Percentiles rank a stretch among this genome's conserved stretches.
Conservation (phyloP, 2,113 vertebrate species). For the Eudorcas thomsonii region DNA sequence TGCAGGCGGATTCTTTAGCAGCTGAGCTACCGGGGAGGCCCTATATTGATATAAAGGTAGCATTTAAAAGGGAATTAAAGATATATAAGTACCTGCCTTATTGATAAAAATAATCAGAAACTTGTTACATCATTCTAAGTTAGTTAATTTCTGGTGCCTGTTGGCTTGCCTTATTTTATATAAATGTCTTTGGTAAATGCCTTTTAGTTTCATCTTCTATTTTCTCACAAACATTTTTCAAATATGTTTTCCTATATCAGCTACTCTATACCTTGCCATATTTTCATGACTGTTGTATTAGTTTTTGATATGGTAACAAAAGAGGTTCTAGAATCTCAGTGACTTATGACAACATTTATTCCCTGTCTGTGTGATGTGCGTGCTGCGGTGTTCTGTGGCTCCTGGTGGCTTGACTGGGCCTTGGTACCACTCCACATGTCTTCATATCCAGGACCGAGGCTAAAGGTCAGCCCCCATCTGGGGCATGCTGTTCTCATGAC, state of each 20-base stretch:
- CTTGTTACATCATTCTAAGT: not conserved
- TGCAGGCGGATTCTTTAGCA: not conserved
- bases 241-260: not conserved
- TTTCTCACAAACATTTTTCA: not conserved
- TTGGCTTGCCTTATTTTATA: not conserved
- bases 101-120: not conserved
- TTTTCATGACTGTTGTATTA: not conserved
- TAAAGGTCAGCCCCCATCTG: not conserved
- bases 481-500: not conserved
- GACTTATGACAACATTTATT: not conserved
- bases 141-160: not conserved
- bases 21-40: not conserved
- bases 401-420: not conserved
- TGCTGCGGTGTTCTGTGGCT: not conserved
- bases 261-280: not conserved
- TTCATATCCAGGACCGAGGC: not conserved
- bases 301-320: not conserved
- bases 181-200: not conserved
- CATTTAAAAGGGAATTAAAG: not conserved
- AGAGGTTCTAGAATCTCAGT: not conserved
- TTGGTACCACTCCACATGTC: not conserved
- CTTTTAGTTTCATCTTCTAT: not conserved
- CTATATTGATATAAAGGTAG: not conserved
- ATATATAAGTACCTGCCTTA: not conserved
- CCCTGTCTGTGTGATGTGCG: not conserved